phyloP scores from a whole-genome alignment of 2,797 vertebrate genomes.

The Pseudochaenichthys georgianus region DNA sequence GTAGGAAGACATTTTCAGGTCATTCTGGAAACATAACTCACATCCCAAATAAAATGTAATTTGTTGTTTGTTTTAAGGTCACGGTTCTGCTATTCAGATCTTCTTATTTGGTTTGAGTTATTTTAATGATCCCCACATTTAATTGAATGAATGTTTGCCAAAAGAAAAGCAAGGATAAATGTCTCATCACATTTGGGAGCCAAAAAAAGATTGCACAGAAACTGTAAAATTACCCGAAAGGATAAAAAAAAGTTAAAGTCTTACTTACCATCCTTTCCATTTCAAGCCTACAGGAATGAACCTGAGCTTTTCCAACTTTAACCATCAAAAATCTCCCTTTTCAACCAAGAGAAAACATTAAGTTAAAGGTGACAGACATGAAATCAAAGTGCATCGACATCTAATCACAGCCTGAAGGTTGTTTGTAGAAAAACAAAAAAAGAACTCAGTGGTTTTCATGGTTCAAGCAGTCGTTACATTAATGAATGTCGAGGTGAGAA shows the following conservation, averaged over 20 bases:
- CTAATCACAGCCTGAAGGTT: constrained; percentile 52
- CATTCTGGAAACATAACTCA: constrained; percentile 6
- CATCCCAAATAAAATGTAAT: neutral
- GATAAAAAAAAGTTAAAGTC: constrained; percentile 3
- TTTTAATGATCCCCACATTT: neutral
- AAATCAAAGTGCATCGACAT: constrained; percentile 76
- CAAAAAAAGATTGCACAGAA: neutral
- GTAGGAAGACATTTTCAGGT: constrained; percentile 5
- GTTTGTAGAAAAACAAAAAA: constrained; percentile 23
- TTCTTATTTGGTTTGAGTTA: neutral
- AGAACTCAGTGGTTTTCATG: constrained; percentile 49
- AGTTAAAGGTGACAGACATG: constrained; percentile 39
- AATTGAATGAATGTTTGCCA: neutral
- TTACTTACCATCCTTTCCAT: neutral
- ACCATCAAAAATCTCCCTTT: constrained; percentile 28
- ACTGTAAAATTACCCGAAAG: neutral
- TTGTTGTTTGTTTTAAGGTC: neutral
- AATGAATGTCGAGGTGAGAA: constrained; percentile 35
- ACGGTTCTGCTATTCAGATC: neutral
- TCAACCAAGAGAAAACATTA: constrained; percentile 32
- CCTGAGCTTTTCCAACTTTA: constrained; percentile 15
- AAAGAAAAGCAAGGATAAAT: neutral
- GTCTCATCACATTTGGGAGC: neutral
- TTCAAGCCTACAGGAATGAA: constrained; percentile 20
- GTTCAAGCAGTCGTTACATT: constrained; percentile 41